phyloP scores from a whole-genome alignment of 2,113 vertebrate species.

The Noturus placidus region DNA sequence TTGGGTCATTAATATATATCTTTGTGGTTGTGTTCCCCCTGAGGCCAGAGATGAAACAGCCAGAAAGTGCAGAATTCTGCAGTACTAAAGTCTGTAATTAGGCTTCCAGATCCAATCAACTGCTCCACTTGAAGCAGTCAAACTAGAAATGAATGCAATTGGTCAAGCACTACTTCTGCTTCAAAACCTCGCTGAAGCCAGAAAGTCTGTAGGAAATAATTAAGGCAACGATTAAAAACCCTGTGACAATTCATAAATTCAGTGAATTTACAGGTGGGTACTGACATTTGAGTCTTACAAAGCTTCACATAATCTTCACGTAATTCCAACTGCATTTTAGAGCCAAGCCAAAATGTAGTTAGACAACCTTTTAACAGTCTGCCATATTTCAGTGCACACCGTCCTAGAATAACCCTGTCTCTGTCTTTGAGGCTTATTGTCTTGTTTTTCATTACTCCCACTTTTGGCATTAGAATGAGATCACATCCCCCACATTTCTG shows the following conservation, averaged over 20 bases:
- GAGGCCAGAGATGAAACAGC: constrained; percentile 30
- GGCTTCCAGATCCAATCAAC: constrained; percentile 32
- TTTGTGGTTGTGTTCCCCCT: background rate
- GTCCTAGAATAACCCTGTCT: constrained; percentile 33
- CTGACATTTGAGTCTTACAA: background rate
- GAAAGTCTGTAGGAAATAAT: background rate
- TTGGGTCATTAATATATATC: constrained; percentile 9
- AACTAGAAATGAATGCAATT: constrained; percentile 46
- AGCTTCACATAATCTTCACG: background rate
- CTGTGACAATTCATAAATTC: background rate
- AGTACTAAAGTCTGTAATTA: constrained; percentile 57
- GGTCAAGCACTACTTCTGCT: constrained; percentile 56
- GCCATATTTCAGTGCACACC: constrained; percentile 18
- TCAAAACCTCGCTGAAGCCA: constrained; percentile 40
- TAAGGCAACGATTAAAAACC: background rate
- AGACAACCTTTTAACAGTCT: constrained; percentile 3
- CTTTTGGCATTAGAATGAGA: constrained; percentile 15
- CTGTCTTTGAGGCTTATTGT: constrained; percentile 35
- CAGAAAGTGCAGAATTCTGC: constrained; percentile 19
- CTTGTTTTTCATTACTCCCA: constrained; percentile 18
- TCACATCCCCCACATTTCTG: constrained; percentile 40
- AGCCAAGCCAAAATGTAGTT: background rate
- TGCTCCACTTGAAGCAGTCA: constrained; percentile 53
- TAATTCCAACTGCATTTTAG: background rate
- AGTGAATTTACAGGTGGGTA: constrained; percentile 5